Conservation (phyloP, 2,888 invertebrate genomes). For the Drosophila lutescens region DNA sequence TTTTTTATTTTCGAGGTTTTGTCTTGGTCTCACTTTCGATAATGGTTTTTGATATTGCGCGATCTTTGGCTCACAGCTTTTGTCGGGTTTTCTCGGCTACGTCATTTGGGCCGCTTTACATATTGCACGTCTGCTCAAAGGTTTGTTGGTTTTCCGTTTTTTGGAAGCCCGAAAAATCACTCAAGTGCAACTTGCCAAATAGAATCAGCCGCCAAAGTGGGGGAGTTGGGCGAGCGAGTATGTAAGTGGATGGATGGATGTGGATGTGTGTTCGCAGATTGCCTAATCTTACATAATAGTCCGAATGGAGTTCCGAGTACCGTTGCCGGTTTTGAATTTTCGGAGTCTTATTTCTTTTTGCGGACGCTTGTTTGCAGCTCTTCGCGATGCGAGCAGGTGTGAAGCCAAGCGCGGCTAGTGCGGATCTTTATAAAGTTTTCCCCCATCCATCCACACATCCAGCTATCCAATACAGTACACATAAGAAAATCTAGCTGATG, state of each 20-base stretch:
- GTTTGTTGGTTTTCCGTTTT: conserved; percentile 54
- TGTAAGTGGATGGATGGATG: conserved; percentile 25
- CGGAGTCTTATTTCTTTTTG: conserved; percentile 15
- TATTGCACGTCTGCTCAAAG: conserved; percentile 59
- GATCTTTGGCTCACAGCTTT: conserved; percentile 58
- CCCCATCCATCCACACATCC: conserved; percentile 41
- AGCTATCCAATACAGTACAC: conserved; percentile 18
- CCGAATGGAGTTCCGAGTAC: conserved; percentile 53
- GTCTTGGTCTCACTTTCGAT: conserved; percentile 60
- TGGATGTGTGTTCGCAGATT: conserved; percentile 42
- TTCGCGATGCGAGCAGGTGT: conserved; percentile 79
- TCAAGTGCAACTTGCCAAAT: conserved; percentile 82
- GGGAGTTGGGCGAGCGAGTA: conserved; percentile 23
- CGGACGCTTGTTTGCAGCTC: conserved; percentile 62
- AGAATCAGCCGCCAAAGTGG: conserved; percentile 57
- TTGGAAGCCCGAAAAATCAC: conserved; percentile 80
- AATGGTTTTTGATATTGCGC: conserved; percentile 62
- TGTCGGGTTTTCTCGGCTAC: conserved; percentile 61
- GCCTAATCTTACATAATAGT: conserved; percentile 74
- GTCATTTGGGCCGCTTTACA: conserved; percentile 75
- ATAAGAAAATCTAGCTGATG: not conserved
- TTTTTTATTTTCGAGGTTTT: conserved; percentile 15
- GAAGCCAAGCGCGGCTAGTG: conserved; percentile 82
- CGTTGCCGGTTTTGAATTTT: conserved; percentile 33
- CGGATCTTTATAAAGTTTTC: conserved; percentile 81